Evolutionary conservation across 2,797 vertebrate genomes (phyloP).

Genomic region (Pangasius djambal): DNA sequence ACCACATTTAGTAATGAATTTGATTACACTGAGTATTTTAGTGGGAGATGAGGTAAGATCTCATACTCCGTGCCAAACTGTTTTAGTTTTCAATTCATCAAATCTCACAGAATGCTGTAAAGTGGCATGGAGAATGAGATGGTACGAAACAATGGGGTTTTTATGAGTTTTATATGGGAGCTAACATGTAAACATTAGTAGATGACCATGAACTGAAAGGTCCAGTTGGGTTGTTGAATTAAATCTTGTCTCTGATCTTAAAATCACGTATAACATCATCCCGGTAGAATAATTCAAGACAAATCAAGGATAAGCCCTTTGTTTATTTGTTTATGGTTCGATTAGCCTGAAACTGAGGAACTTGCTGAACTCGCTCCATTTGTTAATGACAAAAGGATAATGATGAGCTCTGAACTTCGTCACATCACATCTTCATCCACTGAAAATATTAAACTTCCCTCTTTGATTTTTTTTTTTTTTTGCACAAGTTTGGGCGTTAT

Average conservation of each 20-base stretch:
- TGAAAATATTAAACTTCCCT: constrained; percentile 9
- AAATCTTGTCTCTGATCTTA: not conserved
- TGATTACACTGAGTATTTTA: not conserved
- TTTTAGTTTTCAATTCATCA: not conserved
- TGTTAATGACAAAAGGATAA: not conserved
- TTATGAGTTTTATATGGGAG: not conserved
- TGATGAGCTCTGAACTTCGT: not conserved
- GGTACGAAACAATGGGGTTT: not conserved
- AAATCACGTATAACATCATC: not conserved
- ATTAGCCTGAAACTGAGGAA: not conserved
- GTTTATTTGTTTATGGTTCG: not conserved
- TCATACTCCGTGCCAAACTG: not conserved
- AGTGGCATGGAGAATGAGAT: not conserved
- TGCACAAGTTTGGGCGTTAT: not conserved
- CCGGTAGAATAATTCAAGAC: not conserved
- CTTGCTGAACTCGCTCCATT: not conserved
- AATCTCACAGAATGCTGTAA: not conserved
- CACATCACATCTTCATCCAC: constrained; percentile 2
- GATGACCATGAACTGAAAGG: not conserved
- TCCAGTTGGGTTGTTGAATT: no score
- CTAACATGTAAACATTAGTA: not conserved
- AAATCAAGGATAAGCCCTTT: not conserved
- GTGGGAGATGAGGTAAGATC: not conserved
- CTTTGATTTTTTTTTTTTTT: not conserved
- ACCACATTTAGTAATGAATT: not conserved